Evolutionary conservation across 2,888 invertebrate genomes (phyloP).

Genomic region (Ichneumoninae sp.): DNA sequence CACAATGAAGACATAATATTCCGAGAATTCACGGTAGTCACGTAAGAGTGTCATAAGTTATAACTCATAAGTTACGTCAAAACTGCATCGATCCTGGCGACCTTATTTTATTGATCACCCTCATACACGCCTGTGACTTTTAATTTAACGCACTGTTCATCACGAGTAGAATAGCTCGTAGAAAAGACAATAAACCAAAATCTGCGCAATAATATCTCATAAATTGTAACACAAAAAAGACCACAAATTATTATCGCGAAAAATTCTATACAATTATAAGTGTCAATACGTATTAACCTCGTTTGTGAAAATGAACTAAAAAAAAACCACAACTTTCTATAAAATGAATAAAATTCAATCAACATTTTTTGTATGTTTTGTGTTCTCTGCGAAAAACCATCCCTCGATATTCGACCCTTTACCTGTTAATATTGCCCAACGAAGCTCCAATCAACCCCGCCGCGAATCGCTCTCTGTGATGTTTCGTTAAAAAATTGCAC

Average conservation of each 20-base stretch:
- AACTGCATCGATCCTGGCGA: background rate
- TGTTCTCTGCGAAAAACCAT: constrained; percentile 4
- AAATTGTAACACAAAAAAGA: constrained; percentile 22
- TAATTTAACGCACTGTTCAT: background rate
- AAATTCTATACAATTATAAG: constrained; percentile 23
- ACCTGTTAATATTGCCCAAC: background rate
- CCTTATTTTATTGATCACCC: constrained; percentile 1
- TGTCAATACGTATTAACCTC: constrained; percentile 26
- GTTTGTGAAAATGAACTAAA: constrained; percentile 31
- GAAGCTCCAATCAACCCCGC: background rate
- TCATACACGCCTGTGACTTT: background rate
- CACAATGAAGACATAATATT: constrained; percentile 19
- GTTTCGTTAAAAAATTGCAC: background rate
- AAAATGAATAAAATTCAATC: constrained; percentile 9
- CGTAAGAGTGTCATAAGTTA: background rate
- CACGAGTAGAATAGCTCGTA: constrained; percentile 43
- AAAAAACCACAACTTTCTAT: constrained; percentile 49
- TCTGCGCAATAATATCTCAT: constrained; percentile 52
- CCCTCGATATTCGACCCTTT: background rate
- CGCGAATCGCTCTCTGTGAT: background rate
- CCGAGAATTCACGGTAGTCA: background rate
- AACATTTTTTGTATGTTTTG: constrained; percentile 3
- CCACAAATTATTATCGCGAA: constrained; percentile 30
- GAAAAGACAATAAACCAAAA: constrained; percentile 59
- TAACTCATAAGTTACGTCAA: background rate